Evolutionary conservation across 2,113 vertebrate genomes (phyloP).

Genomic region (Xiphophorus couchianus): DNA sequence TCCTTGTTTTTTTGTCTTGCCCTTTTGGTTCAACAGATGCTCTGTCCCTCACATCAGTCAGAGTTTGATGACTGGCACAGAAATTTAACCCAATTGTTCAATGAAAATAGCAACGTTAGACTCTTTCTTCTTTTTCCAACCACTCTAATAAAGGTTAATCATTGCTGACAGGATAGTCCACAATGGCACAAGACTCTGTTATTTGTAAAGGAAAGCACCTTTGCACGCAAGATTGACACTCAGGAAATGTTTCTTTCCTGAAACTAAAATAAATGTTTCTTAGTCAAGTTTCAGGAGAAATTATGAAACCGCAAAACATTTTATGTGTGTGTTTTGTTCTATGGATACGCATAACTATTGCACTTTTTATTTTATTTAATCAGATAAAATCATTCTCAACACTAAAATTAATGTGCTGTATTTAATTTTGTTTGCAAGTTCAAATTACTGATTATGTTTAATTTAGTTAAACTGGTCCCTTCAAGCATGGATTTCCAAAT

Average conservation of each 20-base stretch:
- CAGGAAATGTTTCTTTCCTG: not conserved
- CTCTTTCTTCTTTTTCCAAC: not conserved
- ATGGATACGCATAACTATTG: slow-evolving; percentile 45
- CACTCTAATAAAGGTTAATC: not conserved
- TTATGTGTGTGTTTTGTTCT: not conserved
- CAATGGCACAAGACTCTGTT: not conserved
- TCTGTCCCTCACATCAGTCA: not conserved
- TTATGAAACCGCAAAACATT: not conserved
- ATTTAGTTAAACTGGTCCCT: slow-evolving; percentile 1
- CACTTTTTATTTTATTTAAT: slow-evolving; percentile 16
- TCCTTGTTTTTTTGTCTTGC: not conserved
- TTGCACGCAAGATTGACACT: not conserved
- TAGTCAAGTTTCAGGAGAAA: not conserved
- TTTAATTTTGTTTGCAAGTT: not conserved
- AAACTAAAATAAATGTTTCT: not conserved
- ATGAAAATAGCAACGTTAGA: not conserved
- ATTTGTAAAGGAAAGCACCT: not conserved
- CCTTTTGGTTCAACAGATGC: not conserved
- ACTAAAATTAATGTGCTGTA: not conserved
- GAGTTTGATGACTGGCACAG: not conserved
- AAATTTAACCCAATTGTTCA: not conserved
- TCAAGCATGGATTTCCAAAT: not conserved
- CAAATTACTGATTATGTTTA: not conserved
- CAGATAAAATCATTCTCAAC: slow-evolving; percentile 12
- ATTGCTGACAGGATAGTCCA: not conserved